These are phyloP conservation scores for Albula goreensis DNA, from an alignment of 2,113 vertebrate genomes.

Conservation along the genomic window DNA sequence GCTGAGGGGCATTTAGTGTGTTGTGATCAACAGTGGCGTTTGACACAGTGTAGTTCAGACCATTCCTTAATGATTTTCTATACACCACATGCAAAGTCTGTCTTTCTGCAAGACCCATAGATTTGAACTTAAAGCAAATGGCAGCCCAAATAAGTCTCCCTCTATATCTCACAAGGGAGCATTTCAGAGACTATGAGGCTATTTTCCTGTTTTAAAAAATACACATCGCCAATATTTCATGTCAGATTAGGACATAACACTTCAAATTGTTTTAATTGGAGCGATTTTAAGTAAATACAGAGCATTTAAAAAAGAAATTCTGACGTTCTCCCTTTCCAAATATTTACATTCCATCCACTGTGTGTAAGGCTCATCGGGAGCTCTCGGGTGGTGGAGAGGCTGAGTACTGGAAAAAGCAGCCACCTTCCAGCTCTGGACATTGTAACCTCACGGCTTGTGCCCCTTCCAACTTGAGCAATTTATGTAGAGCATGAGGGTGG, in stretches of 20 bases:
- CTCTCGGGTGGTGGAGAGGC: slow-evolving; percentile 32
- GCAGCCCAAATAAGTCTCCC: background rate
- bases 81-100: too few relatives aligned
- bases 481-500: background rate
- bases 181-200: background rate
- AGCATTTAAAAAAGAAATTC: slow-evolving; percentile 51
- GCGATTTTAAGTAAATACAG: slow-evolving; percentile 54
- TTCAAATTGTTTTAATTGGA: slow-evolving; percentile 52
- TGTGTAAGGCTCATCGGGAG: slow-evolving; percentile 50
- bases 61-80: too few relatives aligned
- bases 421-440: slow-evolving; percentile 8
- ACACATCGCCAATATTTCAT: slow-evolving; percentile 39
- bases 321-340: slow-evolving; percentile 56
- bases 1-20: too few relatives aligned
- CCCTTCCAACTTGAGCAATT: background rate
- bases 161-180: background rate
- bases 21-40: too few relatives aligned
- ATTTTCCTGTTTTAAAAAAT: slow-evolving; percentile 37
- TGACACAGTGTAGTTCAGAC: too few relatives aligned
- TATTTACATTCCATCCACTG: slow-evolving; percentile 66
- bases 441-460: background rate
- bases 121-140: background rate
- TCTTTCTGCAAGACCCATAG: background rate
- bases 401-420: slow-evolving; percentile 44
- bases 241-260: slow-evolving; percentile 47